Conservation (phyloP, 2,888 invertebrate species). For the Drosophila basisetae region DNA sequence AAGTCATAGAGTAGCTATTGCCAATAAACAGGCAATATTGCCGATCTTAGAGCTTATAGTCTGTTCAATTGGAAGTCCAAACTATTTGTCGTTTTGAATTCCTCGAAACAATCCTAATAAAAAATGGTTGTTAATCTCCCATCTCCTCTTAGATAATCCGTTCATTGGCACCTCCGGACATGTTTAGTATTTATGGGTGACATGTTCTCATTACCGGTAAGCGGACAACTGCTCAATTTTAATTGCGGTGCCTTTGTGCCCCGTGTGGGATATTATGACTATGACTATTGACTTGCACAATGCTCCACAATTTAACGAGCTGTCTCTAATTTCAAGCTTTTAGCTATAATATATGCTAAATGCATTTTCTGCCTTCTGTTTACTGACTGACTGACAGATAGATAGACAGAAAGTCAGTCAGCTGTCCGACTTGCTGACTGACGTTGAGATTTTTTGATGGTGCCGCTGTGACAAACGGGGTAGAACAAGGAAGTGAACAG, state of each 20-base stretch:
- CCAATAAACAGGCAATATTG: not conserved
- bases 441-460: slow-evolving; percentile 47
- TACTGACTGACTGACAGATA: not conserved
- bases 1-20: not conserved
- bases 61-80: not conserved
- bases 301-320: not conserved
- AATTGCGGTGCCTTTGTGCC: slow-evolving; percentile 38
- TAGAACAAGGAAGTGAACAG: slow-evolving; percentile 23
- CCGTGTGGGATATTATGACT: slow-evolving; percentile 3
- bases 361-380: slow-evolving; percentile 13
- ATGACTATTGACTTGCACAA: slow-evolving; percentile 37
- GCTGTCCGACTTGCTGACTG: slow-evolving; percentile 55
- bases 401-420: not conserved
- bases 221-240: slow-evolving; percentile 32
- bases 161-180: slow-evolving; percentile 1
- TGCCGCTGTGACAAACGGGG: slow-evolving; percentile 24
- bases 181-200: slow-evolving; percentile 7
- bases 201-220: slow-evolving; percentile 24
- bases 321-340: slow-evolving; percentile 40
- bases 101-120: not conserved
- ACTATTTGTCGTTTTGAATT: not conserved
- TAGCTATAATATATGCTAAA: slow-evolving; percentile 31
- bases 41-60: not conserved
- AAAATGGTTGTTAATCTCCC: not conserved
- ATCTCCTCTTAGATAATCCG: not conserved